Evolutionary conservation across 1,140 invertebrate genomes (phyloP), one percentile per base, ranked within the genome.

Genomic region (Neodiprion fabricii): DNA sequence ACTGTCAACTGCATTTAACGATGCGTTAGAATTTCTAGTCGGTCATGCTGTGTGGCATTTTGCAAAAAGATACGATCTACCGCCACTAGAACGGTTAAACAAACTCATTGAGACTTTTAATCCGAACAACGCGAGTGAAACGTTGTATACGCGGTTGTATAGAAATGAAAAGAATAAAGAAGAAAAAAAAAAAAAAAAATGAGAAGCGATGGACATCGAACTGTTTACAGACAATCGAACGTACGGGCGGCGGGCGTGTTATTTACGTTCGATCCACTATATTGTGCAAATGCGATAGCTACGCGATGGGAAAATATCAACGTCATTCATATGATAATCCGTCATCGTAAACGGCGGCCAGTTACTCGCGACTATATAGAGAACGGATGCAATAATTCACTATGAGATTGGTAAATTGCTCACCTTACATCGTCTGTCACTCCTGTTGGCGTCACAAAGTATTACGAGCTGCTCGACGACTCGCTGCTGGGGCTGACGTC

Each of bases 341-440:
- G 69, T 14, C 17, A 53, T 72, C 72, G 66, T 48, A 77, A 40
- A 69, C 72, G 69, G 71, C 77, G 74, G 71, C 75, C 72, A 71
- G 48, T 71, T 73, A 76, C 74, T 79, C 74, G 76, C 69, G 68
- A 72, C 70, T 74, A 70, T 28, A 72, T 50, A 53, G 70, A 71
- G 72, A 74, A 48, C 53, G 71, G 74, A 70, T 72, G 71, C 76
- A 75, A 68, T 40, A 69, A 78, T 73, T 70, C 72, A 78, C 69
- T 75, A 72, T 72, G 49, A 61, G 49, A 61, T 61, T 61, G 69
- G 75, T 28, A 28, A 73, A 65, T 68, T 70, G 72, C 79, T 79
- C 50, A 82, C 82, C 79, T 83, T 83, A 84, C 83, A 84, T 84
- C 82, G 79, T 81, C 77, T 76, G 81, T 81, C 76, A 83, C 81